Conservation (phyloP, 2,888 invertebrate species). For the Bombylius major region DNA sequence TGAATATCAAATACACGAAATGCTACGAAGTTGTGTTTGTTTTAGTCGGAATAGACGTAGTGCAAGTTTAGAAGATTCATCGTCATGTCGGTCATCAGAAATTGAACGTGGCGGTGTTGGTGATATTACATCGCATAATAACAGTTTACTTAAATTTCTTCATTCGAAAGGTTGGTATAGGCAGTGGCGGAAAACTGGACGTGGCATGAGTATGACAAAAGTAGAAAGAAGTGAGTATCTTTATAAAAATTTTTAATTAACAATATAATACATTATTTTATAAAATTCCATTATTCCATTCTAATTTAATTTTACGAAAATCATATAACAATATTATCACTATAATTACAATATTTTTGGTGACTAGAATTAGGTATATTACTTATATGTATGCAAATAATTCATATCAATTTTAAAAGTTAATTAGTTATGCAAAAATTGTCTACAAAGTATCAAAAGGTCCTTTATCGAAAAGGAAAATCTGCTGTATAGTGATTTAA, state of each 20-base stretch:
- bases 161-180: slow-evolving; percentile 48
- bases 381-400: too few species aligned
- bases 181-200: slow-evolving; percentile 52
- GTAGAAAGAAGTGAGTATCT: slow-evolving; percentile 58
- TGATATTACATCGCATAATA: slow-evolving; percentile 15
- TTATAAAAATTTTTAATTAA: background rate
- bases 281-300: too few species aligned
- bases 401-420: too few species aligned
- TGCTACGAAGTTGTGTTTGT: slow-evolving; percentile 36
- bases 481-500: too few species aligned
- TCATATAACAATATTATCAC: too few species aligned
- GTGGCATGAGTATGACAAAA: slow-evolving; percentile 59
- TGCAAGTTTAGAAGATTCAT: slow-evolving; percentile 36
- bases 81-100: slow-evolving; percentile 36
- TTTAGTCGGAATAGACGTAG: slow-evolving; percentile 33
- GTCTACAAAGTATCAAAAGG: too few species aligned
- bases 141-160: slow-evolving; percentile 32
- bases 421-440: too few species aligned
- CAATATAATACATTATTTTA: too few species aligned
- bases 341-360: too few species aligned
- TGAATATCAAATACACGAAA: slow-evolving; percentile 11
- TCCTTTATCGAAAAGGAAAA: too few species aligned
- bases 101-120: slow-evolving; percentile 31
- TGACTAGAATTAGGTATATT: too few species aligned
- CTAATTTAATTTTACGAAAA: too few species aligned